Base-by-base conservation (phyloP, 2,888 invertebrate genomes). In the Lymantria dispar region DNA sequence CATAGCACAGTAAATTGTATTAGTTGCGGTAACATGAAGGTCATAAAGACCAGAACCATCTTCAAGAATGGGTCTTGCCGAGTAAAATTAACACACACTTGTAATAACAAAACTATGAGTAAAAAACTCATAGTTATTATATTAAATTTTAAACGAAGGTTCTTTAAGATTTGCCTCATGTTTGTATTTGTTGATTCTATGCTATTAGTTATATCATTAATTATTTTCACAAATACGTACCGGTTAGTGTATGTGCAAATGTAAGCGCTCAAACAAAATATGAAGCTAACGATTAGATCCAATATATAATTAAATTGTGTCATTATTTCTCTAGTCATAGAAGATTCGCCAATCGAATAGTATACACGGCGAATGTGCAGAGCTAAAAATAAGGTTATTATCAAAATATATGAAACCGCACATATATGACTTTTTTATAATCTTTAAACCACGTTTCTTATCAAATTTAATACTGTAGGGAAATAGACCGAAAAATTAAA, bases 251-350 rank as follows among this genome's bases (percentile, higher is more conserved):
- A 85, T 3, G 78, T 67, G 38, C 70, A 70, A 1, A 76, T 50
- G 50, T 87, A 89, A 1, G 74, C 67, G 1, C 76, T 58, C 0
- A 75, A 3, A 29, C 78, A 76, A 38, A 79, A 75, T 0, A 72
- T 11, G 0, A 72, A 48, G 0, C 82, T 57, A 14, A 52, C 57
- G 8, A 74, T 52, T 2, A 85, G 44, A 58, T 90, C 88, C 3
- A 82, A 43, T 1, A 83, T 63, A 42, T 87, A 87, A 58, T 90
- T 89, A 43, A 83, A 64, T 66, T 84, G 70, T 7, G 85, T 83
- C 55, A 82, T 61, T 0, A 80, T 48, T 14, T 68, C 78, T 22
- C 80, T 73, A 0, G 74, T 80, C 54, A 82, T 66, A 3, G 68
- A 54, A 36, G 62, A 73, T 36, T 68, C 63, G 10, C 78, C 76